A percentile compares a stretch with the other conserved stretches of the same genome.
These are phyloP conservation scores for Hyposoter didymator DNA, from an alignment of 2,888 invertebrate genomes.

Conservation along the genomic window DNA sequence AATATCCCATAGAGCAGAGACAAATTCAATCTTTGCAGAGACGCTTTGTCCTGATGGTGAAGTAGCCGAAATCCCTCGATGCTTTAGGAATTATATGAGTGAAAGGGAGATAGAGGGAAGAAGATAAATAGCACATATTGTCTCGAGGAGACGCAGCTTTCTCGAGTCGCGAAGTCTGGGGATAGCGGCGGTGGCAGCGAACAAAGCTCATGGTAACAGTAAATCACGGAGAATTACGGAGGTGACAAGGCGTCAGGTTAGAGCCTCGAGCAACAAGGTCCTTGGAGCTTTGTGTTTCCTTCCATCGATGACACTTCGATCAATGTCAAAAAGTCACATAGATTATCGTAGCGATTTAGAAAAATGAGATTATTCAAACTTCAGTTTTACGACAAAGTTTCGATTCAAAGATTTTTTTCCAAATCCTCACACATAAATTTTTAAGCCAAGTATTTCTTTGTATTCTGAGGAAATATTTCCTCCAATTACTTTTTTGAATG, in stretches of 20 bases:
- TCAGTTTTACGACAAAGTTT: not conserved
- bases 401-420: not conserved
- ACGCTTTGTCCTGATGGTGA: not conserved
- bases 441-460: no score
- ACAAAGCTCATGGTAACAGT: slow-evolving; percentile 51
- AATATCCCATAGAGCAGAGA: slow-evolving; percentile 1
- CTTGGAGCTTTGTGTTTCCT: slow-evolving; percentile 14
- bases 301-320: not conserved
- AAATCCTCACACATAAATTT: not conserved
- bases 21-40: slow-evolving; percentile 50
- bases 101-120: not conserved
- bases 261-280: slow-evolving; percentile 37
- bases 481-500: not conserved
- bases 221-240: slow-evolving; percentile 51
- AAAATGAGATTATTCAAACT: not conserved
- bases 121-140: slow-evolving; percentile 8
- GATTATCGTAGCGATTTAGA: not conserved
- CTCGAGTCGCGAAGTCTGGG: slow-evolving; percentile 17
- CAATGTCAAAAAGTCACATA: slow-evolving; percentile 15
- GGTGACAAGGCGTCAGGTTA: slow-evolving; percentile 48
- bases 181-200: slow-evolving; percentile 39
- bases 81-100: not conserved
- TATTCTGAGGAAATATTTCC: not conserved
- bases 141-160: slow-evolving; percentile 19
- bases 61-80: slow-evolving; percentile 6